These are phyloP conservation scores for Tenthredo mesomela DNA, from an alignment of 2,888 invertebrate species.

Conservation along the genomic window DNA sequence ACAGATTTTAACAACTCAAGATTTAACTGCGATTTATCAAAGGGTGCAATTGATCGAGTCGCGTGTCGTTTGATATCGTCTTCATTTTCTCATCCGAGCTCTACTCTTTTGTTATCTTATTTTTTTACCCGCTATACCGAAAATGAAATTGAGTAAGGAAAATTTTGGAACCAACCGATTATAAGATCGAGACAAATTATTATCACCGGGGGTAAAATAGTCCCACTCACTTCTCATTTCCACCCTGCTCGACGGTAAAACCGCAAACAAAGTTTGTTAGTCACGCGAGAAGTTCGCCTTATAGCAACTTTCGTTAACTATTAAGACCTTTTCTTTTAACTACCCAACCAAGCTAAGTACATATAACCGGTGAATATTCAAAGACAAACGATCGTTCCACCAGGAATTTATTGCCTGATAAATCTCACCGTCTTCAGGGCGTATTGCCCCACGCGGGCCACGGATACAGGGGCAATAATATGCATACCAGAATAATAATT, in stretches of 20 bases:
- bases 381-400: slow-evolving; percentile 34
- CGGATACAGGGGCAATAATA: slow-evolving; percentile 39
- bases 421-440: slow-evolving; percentile 21
- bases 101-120: too few species aligned
- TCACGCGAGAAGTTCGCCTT: background rate
- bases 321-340: too few species aligned
- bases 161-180: background rate
- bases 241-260: background rate
- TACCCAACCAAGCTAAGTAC: background rate
- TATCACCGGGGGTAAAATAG: background rate
- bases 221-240: too few species aligned
- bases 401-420: slow-evolving; percentile 24
- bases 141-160: background rate
- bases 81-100: too few species aligned
- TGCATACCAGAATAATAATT: slow-evolving; percentile 44
- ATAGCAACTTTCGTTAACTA: background rate
- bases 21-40: slow-evolving; percentile 12
- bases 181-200: background rate
- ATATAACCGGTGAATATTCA: slow-evolving; percentile 29
- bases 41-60: background rate
- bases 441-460: background rate
- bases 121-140: too few species aligned
- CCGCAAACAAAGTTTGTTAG: background rate
- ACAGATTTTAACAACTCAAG: background rate
- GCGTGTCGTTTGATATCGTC: background rate